A percentile compares a stretch with the other conserved stretches of the same genome.
These are phyloP conservation scores for Poliocrania exsul DNA, from an alignment of 2,797 vertebrate species.

Conservation along the genomic window DNA sequence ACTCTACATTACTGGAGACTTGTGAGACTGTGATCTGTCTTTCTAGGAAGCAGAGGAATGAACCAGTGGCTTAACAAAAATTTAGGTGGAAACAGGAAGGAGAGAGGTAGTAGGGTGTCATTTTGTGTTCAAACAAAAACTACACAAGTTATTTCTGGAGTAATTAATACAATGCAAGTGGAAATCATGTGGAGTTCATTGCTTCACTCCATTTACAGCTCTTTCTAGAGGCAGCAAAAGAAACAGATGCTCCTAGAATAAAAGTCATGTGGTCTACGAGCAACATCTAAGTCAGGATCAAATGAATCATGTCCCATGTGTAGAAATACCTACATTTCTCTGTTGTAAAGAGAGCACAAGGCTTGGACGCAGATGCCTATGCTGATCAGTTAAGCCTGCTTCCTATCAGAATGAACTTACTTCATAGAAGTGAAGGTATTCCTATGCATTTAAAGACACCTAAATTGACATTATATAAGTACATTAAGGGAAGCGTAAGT, in stretches of 20 bases:
- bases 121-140: background rate
- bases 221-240: background rate
- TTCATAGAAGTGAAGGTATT: background rate
- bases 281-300: background rate
- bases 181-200: background rate
- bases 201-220: background rate
- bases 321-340: background rate
- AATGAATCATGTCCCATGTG: rapidly evolving
- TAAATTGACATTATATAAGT: background rate
- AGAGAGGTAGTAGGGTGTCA: background rate
- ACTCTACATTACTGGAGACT: background rate
- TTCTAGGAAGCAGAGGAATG: background rate
- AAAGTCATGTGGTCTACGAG: background rate
- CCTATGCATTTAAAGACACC: background rate
- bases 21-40: background rate
- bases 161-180: background rate
- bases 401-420: background rate
- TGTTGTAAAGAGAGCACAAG: background rate
- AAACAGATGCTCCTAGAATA: background rate
- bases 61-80: background rate
- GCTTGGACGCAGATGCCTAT: background rate
- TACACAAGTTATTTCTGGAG: background rate
- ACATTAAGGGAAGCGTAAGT: background rate
- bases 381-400: background rate
- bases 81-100: background rate